Conservation (phyloP, 2,888 invertebrate genomes). For the Hydraecia micacea region DNA sequence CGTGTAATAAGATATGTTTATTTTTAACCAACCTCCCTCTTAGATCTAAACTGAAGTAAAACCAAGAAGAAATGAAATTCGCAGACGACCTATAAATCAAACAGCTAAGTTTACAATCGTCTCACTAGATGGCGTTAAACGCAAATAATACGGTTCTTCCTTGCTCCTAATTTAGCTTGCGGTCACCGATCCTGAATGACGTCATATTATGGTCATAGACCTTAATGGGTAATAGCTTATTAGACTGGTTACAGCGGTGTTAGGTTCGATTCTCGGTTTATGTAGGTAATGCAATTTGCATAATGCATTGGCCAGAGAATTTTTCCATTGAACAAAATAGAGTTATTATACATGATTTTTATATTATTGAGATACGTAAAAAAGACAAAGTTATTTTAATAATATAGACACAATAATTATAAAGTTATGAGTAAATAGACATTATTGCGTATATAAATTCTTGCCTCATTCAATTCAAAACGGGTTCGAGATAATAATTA, state of each 20-base stretch:
- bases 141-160: conserved; percentile 49
- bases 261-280: conserved; percentile 28
- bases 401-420: neutral
- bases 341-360: neutral
- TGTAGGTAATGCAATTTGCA: conserved; percentile 1
- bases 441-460: conserved; percentile 1
- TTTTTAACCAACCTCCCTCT: neutral
- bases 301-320: neutral
- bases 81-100: conserved; percentile 50
- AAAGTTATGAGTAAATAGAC: conserved; percentile 5
- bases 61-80: conserved; percentile 20
- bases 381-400: neutral
- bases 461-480: conserved; percentile 24
- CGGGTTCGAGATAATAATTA: conserved; percentile 16
- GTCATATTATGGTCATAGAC: conserved; percentile 40
- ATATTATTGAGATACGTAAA: neutral
- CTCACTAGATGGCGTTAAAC: conserved; percentile 56
- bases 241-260: conserved; percentile 28
- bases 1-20: neutral
- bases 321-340: neutral
- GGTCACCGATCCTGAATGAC: conserved; percentile 59
- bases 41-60: conserved; percentile 11
- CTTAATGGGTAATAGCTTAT: conserved; percentile 34
- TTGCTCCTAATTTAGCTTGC: conserved; percentile 53
- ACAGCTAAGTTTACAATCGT: conserved; percentile 18